These are phyloP conservation scores for Pristionchus arcanus DNA, from an alignment of 2,888 invertebrate genomes.

Conservation along the genomic window DNA sequence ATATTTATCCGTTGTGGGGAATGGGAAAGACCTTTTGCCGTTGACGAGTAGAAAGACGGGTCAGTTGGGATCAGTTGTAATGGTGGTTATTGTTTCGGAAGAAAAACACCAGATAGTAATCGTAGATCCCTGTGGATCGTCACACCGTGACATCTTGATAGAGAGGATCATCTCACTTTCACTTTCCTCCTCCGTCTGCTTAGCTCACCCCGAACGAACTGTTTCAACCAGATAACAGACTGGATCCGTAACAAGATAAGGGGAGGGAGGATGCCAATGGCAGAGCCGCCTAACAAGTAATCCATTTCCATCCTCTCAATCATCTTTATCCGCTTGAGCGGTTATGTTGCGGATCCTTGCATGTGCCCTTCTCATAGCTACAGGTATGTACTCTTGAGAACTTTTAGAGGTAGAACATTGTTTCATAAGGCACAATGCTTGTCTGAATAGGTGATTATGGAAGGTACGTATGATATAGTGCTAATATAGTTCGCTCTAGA, in stretches of 20 bases:
- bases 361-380: constrained; percentile 25
- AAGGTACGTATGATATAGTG: no score
- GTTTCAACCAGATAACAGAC: constrained; percentile 45
- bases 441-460: no score
- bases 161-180: constrained; percentile 24
- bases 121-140: background rate
- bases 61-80: no score
- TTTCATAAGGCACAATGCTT: no score
- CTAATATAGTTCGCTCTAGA: no score
- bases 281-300: constrained; percentile 20
- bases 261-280: constrained; percentile 6
- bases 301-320: background rate
- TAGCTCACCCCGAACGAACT: background rate
- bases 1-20: no score
- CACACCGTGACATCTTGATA: constrained; percentile 29
- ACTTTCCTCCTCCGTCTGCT: background rate
- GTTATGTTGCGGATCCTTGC: constrained; percentile 32
- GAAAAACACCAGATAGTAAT: background rate
- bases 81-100: no score
- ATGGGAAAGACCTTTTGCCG: no score
- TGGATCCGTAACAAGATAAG: constrained; percentile 42
- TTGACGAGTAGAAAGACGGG: no score
- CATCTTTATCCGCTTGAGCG: background rate
- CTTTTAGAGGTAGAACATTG: background rate
- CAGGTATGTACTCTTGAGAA: background rate